phyloP scores from a whole-genome alignment of 64 coral and sea anemone species.

The Pocillopora damicornis region DNA sequence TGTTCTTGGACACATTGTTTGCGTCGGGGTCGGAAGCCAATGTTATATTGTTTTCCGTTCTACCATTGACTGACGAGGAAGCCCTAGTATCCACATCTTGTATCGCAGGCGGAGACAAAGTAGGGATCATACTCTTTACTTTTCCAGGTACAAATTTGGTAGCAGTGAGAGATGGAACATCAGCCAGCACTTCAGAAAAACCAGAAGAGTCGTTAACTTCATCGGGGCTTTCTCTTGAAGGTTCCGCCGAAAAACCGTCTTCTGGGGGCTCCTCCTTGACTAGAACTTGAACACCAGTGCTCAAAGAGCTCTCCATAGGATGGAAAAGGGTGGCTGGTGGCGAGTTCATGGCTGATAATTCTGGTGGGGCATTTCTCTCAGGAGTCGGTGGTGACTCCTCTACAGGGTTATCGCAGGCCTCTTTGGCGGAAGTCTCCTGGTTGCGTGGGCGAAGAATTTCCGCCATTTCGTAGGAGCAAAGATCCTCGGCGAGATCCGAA shows the following conservation, averaged over 20 bases:
- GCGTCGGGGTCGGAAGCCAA: neutral
- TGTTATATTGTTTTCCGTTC: neutral
- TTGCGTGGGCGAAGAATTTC: conserved; percentile 19
- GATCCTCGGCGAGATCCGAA: conserved; percentile 28
- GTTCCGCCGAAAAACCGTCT: neutral
- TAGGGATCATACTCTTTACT: neutral
- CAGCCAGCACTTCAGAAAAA: neutral
- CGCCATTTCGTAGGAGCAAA: conserved; percentile 33
- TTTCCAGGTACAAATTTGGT: neutral
- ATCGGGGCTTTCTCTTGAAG: neutral
- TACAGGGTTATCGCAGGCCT: neutral
- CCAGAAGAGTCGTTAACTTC: neutral
- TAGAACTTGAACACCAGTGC: neutral
- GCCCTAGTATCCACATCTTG: neutral
- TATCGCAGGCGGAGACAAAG: neutral
- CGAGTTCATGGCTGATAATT: neutral
- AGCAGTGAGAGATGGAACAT: neutral
- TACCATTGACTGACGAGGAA: neutral
- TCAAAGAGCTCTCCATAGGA: neutral
- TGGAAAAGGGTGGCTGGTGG: conserved; percentile 4
- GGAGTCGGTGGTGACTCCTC: neutral
- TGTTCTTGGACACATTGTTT: neutral
- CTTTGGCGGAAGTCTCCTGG: neutral
- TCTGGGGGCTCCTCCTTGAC: conserved; percentile 1
- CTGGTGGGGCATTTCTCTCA: neutral